Percentiles rank a stretch among this genome's conserved stretches.
phyloP scores from a whole-genome alignment of 1,140 invertebrate species.

The Maniola jurtina region DNA sequence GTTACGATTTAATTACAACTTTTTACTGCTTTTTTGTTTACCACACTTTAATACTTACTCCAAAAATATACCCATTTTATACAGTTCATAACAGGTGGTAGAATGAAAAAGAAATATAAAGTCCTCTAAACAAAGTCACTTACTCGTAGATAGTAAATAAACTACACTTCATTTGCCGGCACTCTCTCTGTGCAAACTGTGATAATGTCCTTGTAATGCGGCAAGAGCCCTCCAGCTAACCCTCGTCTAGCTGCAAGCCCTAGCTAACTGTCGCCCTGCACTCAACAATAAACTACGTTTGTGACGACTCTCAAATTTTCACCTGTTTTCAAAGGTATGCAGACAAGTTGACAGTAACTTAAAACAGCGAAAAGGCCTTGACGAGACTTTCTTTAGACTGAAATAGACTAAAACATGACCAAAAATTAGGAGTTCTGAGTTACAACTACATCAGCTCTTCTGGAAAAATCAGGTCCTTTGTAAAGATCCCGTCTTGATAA shows the following conservation, averaged over 20 bases:
- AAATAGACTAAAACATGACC: too few species aligned
- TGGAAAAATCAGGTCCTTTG: too few species aligned
- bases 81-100: background rate
- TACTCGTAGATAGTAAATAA: constrained; percentile 24
- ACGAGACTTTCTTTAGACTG: too few species aligned
- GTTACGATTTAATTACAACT: background rate
- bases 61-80: too few species aligned
- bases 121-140: background rate
- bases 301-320: constrained; percentile 30
- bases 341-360: constrained; percentile 15
- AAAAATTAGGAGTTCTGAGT: too few species aligned
- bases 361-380: background rate
- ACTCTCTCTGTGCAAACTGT: constrained; percentile 40
- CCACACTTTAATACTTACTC: background rate
- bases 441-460: too few species aligned
- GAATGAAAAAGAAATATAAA: background rate
- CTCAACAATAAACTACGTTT: constrained; percentile 27
- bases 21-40: background rate
- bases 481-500: too few species aligned
- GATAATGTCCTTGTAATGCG: constrained; percentile 37
- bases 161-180: constrained; percentile 38
- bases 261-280: constrained; percentile 31
- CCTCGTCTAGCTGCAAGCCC: constrained; percentile 33
- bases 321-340: constrained; percentile 20
- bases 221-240: constrained; percentile 37